Evolutionary conservation across 2,888 invertebrate genomes (phyloP), one percentile per base, ranked within the genome.

Genomic region (Patella ulyssiponensis): DNA sequence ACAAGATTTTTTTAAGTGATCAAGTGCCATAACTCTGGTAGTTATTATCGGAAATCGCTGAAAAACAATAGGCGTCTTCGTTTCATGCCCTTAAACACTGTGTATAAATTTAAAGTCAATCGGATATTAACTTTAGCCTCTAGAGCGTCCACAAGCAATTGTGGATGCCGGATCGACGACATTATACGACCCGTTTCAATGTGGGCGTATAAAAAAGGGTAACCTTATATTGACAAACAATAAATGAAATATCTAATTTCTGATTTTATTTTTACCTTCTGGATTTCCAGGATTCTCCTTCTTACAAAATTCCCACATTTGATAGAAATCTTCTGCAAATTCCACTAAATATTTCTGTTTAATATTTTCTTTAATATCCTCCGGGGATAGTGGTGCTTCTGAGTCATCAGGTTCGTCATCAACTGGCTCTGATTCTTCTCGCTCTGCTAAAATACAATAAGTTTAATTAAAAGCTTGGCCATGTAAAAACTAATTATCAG

Each of bases 321-420:
- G 93, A 87, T 94, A 97, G 91, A 98, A 98, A 91, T 98, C 97
- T n/a, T 93, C 90, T 0, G 98, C 97, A 96, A 98, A 97, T 80
- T 95, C 94, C 0, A 96, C 94, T 52, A 96, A 91, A 91, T 97
- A 97, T 83, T 96, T 94, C 76, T 95, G 93, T 85, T 95, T 94
- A 73, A 96, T 94, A 83, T 93, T 94, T 79, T 91, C 89, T 87
- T 92, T 93, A 75, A 92, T 91, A 84, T 93, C 93, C 73, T 91
- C 90, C 44, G 93, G 92, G 74, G 85, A 93, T 90, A 87, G 84
- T 17, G 90, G 87, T 20, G 77, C 75, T 52, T 77, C 81, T 27
- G 73, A 71, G 5, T 73, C 74, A 33, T 73, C 73, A 23, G 79
- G 79, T 44, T 69, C 76, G 9, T 73, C 44, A 9, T 73, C 44